phyloP scores from a whole-genome alignment of 1,140 invertebrate genomes.

The Sinonovacula constricta region DNA sequence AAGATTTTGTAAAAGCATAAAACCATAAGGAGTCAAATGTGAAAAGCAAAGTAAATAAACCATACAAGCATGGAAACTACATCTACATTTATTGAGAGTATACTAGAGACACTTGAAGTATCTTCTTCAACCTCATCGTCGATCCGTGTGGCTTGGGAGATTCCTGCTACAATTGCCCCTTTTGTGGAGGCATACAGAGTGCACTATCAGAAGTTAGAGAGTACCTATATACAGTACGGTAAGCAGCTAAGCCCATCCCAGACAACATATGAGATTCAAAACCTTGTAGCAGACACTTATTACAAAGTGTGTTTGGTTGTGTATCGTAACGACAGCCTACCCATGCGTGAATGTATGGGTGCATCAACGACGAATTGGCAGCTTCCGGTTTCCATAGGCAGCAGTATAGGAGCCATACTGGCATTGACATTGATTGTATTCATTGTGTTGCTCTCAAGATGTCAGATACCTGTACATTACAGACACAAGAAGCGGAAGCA shows the following conservation, averaged over 20 bases:
- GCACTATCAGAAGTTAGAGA: slow-evolving; percentile 69
- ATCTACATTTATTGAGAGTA: slow-evolving; percentile 18
- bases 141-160: slow-evolving; percentile 65
- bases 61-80: slow-evolving; percentile 43
- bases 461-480: slow-evolving; percentile 57
- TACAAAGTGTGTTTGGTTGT: slow-evolving; percentile 74
- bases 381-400: slow-evolving; percentile 75
- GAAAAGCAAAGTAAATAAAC: no score
- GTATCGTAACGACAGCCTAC: slow-evolving; percentile 64
- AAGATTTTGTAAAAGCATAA: no score
- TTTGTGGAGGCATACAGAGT: slow-evolving; percentile 59
- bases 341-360: slow-evolving; percentile 66
- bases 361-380: slow-evolving; percentile 74
- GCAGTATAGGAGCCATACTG: slow-evolving; percentile 73
- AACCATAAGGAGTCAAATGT: no score
- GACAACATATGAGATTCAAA: slow-evolving; percentile 62
- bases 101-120: slow-evolving; percentile 53
- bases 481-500: slow-evolving; percentile 59
- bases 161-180: slow-evolving; percentile 18
- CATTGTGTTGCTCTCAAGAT: slow-evolving; percentile 71
- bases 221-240: slow-evolving; percentile 70
- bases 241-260: slow-evolving; percentile 52
- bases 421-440: slow-evolving; percentile 73
- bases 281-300: slow-evolving; percentile 73
- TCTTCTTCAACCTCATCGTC: slow-evolving; percentile 64